phyloP scores from a whole-genome alignment of 1,140 invertebrate species.

The Penaeus indicus region DNA sequence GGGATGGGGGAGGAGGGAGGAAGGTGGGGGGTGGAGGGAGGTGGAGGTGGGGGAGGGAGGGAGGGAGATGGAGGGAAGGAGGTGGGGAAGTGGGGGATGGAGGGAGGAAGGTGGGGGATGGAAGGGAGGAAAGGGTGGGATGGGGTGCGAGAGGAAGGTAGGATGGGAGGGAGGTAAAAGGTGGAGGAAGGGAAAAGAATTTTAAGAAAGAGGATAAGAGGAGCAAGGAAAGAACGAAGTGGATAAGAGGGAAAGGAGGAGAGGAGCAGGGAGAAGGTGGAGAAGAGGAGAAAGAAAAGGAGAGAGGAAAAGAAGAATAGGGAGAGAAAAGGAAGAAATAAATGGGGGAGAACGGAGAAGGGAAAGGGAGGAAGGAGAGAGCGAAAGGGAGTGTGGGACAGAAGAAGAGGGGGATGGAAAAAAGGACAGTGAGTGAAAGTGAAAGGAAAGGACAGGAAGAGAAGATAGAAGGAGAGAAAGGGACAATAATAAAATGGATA shows the following conservation, averaged over 20 bases:
- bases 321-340: background rate
- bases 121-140: background rate
- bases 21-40: too few species aligned
- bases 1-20: too few species aligned
- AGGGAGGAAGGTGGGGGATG: background rate
- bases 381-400: too few species aligned
- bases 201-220: background rate
- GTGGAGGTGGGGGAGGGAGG: background rate
- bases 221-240: background rate
- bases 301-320: background rate
- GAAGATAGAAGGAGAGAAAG: too few species aligned
- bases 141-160: background rate
- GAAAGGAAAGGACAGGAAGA: background rate
- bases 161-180: background rate
- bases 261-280: background rate
- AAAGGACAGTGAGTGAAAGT: background rate
- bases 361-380: background rate
- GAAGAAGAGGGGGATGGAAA: background rate
- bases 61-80: background rate
- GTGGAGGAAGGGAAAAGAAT: background rate
- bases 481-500: too few species aligned
- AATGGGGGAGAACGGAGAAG: background rate
- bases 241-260: background rate
- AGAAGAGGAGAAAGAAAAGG: background rate
- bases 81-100: background rate